These are phyloP conservation scores for Pterostichus niger DNA, from an alignment of 2,888 invertebrate genomes.

Conservation along the genomic window DNA sequence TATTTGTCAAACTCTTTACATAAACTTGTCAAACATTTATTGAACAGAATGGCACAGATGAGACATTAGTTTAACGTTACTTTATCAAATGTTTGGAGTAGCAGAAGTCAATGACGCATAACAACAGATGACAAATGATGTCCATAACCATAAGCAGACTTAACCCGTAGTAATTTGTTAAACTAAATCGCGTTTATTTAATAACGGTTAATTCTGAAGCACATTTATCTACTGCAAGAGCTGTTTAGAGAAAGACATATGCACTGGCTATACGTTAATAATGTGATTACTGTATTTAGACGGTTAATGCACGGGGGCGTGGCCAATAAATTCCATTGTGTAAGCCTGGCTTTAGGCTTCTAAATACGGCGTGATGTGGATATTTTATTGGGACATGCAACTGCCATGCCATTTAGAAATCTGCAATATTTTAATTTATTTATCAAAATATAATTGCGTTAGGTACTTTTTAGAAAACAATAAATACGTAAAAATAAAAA, in stretches of 20 bases:
- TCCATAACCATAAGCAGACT: background rate
- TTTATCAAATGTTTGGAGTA: too few species aligned
- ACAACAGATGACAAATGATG: too few species aligned
- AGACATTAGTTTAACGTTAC: too few species aligned
- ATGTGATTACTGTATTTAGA: conserved; percentile 50
- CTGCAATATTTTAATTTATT: too few species aligned
- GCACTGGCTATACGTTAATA: conserved; percentile 43
- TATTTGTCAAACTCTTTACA: too few species aligned
- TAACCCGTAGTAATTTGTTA: conserved; percentile 2
- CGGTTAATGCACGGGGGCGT: conserved; percentile 20
- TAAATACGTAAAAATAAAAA: too few species aligned
- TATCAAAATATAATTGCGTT: too few species aligned
- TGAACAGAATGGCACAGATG: too few species aligned
- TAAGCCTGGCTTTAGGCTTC: conserved; percentile 14
- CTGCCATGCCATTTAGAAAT: background rate
- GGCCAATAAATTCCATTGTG: conserved; percentile 44
- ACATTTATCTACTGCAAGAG: conserved; percentile 4
- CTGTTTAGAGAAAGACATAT: conserved; percentile 22
- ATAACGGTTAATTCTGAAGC: conserved; percentile 12
- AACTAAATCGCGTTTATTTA: background rate
- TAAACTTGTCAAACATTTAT: too few species aligned
- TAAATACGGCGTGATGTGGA: conserved; percentile 15
- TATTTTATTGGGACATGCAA: conserved; percentile 31
- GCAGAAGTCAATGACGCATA: too few species aligned
- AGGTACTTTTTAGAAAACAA: too few species aligned